These are phyloP conservation scores for Florisuga fusca DNA, from an alignment of 2,797 vertebrate species.

Conservation along the genomic window DNA sequence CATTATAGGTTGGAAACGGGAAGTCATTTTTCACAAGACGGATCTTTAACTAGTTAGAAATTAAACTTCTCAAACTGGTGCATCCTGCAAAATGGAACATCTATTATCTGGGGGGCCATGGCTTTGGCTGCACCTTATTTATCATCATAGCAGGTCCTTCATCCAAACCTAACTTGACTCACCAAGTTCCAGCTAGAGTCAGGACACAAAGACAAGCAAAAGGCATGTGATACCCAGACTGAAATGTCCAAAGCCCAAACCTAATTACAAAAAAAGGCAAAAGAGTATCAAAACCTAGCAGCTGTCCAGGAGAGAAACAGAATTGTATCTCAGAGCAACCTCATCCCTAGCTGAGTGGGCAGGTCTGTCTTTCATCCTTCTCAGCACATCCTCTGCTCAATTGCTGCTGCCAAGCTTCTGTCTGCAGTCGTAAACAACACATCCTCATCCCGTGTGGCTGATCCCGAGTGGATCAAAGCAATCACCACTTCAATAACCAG, in stretches of 20 bases:
- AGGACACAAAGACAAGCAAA: neutral
- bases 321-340: neutral
- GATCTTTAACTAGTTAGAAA: conserved; percentile 71
- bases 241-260: neutral
- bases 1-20: conserved; percentile 73
- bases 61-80: conserved; percentile 47
- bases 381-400: neutral
- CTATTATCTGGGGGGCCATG: conserved; percentile 47
- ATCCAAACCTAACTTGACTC: neutral
- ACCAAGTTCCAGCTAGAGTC: neutral
- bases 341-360: neutral
- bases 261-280: neutral
- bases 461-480: neutral
- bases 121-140: conserved; percentile 27
- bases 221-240: neutral
- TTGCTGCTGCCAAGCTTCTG: neutral
- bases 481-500: neutral
- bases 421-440: neutral
- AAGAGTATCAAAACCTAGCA: neutral
- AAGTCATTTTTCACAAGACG: conserved; percentile 76
- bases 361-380: neutral
- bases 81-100: conserved; percentile 52
- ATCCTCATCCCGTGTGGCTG: rapidly evolving
- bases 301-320: neutral
- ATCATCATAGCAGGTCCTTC: neutral